phyloP scores from a whole-genome alignment of 2,888 invertebrate genomes.

The Sinohyriopsis cumingii region DNA sequence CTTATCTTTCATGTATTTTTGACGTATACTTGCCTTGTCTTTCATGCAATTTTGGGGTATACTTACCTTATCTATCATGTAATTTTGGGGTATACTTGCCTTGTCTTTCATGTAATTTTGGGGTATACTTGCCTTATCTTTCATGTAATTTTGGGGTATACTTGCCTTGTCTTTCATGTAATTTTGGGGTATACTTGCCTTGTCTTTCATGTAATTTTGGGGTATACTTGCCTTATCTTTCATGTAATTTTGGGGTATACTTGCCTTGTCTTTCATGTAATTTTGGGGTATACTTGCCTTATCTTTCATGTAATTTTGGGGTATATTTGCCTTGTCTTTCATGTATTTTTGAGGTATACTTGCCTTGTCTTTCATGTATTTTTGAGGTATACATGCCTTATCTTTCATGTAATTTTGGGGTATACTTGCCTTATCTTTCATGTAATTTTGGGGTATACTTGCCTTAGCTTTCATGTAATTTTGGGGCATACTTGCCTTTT shows the following conservation, averaged over 20 bases:
- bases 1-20: conserved; percentile 79
- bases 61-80: conserved; percentile 79
- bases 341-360: background rate
- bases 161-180: background rate
- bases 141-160: background rate
- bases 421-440: background rate
- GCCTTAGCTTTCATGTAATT: conserved; percentile 74
- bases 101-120: background rate
- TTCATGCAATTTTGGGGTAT: background rate
- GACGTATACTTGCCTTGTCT: no score
- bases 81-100: no score
- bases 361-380: background rate
- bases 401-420: conserved; percentile 78
- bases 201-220: conserved; percentile 78
- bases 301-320: background rate
- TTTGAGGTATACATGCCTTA: conserved; percentile 70
- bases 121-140: conserved; percentile 78
- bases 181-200: conserved; percentile 66
- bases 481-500: no score
- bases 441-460: conserved; percentile 1
- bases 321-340: conserved; percentile 78
- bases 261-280: conserved; percentile 79
- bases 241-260: background rate
- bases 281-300: no score
- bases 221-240: no score